A percentile compares a stretch with the other conserved stretches of the same genome.
Evolutionary conservation across 2,113 vertebrate genomes (phyloP).

Genomic region (Tupaia tana): DNA sequence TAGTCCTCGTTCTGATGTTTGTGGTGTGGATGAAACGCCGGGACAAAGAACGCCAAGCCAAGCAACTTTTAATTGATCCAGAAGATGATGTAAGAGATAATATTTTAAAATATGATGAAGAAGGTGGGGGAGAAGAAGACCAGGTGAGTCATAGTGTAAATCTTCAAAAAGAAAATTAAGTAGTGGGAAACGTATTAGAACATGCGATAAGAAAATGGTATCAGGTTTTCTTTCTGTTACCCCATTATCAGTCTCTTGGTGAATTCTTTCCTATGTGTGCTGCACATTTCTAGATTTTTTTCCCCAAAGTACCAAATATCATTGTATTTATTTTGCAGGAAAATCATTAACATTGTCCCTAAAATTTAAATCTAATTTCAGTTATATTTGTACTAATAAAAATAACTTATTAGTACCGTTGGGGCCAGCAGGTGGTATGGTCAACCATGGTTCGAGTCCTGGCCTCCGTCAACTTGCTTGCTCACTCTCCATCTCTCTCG

Average conservation of each 20-base stretch:
- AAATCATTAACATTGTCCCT: neutral
- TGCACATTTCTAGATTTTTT: neutral
- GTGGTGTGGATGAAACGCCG: constrained; percentile 98
- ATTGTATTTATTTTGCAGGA: neutral
- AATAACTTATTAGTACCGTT: neutral
- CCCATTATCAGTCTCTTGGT: neutral
- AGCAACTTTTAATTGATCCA: constrained; percentile 97
- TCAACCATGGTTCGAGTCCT: too few relatives aligned
- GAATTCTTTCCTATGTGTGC: neutral
- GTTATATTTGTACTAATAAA: neutral
- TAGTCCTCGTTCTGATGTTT: constrained; percentile 96
- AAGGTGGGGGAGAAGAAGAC: constrained; percentile 99
- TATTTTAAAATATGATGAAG: constrained; percentile 98
- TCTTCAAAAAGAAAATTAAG: neutral
- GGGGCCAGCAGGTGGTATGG: too few relatives aligned
- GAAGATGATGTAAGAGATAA: constrained; percentile 98
- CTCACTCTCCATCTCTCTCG: too few relatives aligned
- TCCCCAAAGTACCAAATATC: neutral
- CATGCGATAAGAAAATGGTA: neutral
- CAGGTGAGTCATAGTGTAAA: constrained; percentile 89
- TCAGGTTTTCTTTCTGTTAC: neutral
- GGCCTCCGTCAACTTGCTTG: too few relatives aligned
- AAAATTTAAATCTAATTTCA: neutral
- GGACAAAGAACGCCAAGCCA: constrained; percentile 97
- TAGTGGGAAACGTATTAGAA: neutral